These are phyloP conservation scores for Poecile montanus DNA, from an alignment of 2,797 vertebrate genomes.

Conservation along the genomic window DNA sequence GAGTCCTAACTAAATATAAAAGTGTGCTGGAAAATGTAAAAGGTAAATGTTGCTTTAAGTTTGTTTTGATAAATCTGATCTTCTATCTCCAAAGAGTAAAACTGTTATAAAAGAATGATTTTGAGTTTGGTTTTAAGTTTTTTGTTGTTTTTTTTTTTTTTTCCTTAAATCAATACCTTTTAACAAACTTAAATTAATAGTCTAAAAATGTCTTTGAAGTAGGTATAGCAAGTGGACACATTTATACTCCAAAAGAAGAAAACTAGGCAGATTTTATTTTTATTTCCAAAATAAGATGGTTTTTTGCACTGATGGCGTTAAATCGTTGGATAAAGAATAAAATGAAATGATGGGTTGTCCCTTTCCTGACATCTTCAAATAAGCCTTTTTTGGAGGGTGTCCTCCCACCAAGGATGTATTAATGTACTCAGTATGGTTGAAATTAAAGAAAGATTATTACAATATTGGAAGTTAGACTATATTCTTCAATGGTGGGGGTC, in stretches of 20 bases:
- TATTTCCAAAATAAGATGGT: background rate
- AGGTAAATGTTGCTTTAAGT: background rate
- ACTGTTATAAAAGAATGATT: background rate
- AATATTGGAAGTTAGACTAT: background rate
- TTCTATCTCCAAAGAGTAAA: background rate
- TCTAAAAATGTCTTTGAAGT: background rate
- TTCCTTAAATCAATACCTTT: background rate
- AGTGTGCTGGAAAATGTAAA: background rate
- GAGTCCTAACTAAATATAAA: background rate
- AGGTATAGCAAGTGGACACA: background rate
- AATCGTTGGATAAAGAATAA: background rate
- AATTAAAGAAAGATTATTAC: background rate
- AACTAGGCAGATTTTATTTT: background rate
- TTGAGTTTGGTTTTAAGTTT: no score
- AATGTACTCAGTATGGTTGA: background rate
- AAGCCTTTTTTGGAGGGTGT: background rate
- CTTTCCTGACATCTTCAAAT: background rate
- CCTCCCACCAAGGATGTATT: background rate
- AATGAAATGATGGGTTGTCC: background rate
- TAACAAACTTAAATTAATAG: background rate
- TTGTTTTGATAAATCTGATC: background rate
- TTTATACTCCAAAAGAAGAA: background rate
- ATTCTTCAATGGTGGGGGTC: fast-evolving
- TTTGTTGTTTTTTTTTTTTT: background rate
- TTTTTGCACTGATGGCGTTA: background rate